Percentiles rank a stretch among this genome's conserved stretches.
phyloP scores from a whole-genome alignment of 53 echinoderm and acorn worm genomes.

The Glandiceps talaboti region DNA sequence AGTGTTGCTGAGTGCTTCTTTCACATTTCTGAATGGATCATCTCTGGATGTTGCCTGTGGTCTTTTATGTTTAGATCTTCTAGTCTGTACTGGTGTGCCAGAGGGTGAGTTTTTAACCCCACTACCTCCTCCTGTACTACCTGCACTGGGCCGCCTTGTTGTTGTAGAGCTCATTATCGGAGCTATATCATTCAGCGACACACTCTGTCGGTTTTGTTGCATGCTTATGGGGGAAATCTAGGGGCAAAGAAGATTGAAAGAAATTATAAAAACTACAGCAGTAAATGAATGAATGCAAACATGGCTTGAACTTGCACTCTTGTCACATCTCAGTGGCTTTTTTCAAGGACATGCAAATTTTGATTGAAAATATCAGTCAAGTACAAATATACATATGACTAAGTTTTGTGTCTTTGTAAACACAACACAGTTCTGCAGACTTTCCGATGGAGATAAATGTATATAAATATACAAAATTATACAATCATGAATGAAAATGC shows the following conservation, averaged over 20 bases:
- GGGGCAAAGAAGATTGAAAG: too few species aligned
- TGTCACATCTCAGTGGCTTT: too few species aligned
- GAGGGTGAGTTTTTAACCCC: neutral
- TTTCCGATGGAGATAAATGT: too few species aligned
- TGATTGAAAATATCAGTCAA: neutral
- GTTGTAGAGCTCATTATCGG: neutral
- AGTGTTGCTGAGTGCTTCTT: constrained; percentile 60
- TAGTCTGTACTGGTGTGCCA: neutral
- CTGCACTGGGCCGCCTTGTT: neutral
- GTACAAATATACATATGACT: neutral
- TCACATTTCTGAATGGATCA: constrained; percentile 75
- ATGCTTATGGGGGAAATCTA: too few species aligned
- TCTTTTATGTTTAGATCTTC: neutral
- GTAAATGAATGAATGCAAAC: too few species aligned
- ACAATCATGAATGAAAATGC: too few species aligned
- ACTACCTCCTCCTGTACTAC: neutral
- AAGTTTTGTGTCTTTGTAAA: neutral
- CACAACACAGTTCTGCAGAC: too few species aligned
- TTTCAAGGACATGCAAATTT: too few species aligned
- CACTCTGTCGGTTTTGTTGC: neutral
- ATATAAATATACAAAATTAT: too few species aligned
- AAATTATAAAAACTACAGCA: too few species aligned
- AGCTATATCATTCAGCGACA: neutral
- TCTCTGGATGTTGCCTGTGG: constrained; percentile 11
- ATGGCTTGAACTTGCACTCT: too few species aligned